Percentiles rank a stretch among this genome's conserved stretches.
Conservation (phyloP, 2,797 vertebrate species). For the Acanthiza pusilla region DNA sequence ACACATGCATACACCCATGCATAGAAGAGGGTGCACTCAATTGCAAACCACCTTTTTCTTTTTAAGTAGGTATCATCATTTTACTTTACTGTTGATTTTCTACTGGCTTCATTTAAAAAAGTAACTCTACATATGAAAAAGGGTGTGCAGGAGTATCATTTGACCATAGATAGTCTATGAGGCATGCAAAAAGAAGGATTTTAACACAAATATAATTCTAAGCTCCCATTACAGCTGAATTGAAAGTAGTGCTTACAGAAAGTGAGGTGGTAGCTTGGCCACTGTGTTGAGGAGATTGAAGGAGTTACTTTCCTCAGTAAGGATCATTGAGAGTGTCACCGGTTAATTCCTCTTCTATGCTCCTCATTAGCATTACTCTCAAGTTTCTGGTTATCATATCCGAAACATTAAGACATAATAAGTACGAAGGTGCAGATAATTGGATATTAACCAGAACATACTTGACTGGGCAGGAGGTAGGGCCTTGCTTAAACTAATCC, state of each 20-base stretch:
- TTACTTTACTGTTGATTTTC: background rate
- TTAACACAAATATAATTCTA: background rate
- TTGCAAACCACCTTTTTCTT: background rate
- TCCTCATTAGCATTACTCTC: slow-evolving; percentile 80
- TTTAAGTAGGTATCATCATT: background rate
- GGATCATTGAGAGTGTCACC: slow-evolving; percentile 75
- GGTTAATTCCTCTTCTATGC: slow-evolving; percentile 75
- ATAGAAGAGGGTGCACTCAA: background rate
- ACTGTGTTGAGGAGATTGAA: slow-evolving; percentile 5
- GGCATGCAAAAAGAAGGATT: background rate
- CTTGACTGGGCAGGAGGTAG: slow-evolving; percentile 95
- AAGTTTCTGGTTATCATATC: slow-evolving; percentile 81
- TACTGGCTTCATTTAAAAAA: background rate
- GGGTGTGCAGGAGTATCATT: background rate
- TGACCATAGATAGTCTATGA: background rate
- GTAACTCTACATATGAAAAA: background rate
- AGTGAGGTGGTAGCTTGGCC: background rate
- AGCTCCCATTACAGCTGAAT: background rate
- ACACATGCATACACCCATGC: background rate
- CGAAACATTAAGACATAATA: slow-evolving; percentile 89
- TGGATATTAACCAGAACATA: slow-evolving; percentile 85
- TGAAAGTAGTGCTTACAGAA: background rate
- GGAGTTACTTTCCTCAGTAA: slow-evolving; percentile 57
- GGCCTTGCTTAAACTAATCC: slow-evolving; percentile 92
- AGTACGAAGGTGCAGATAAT: slow-evolving; percentile 93